These are phyloP conservation scores for Leptosomus discolor DNA, from an alignment of 2,113 vertebrate genomes.

Conservation along the genomic window DNA sequence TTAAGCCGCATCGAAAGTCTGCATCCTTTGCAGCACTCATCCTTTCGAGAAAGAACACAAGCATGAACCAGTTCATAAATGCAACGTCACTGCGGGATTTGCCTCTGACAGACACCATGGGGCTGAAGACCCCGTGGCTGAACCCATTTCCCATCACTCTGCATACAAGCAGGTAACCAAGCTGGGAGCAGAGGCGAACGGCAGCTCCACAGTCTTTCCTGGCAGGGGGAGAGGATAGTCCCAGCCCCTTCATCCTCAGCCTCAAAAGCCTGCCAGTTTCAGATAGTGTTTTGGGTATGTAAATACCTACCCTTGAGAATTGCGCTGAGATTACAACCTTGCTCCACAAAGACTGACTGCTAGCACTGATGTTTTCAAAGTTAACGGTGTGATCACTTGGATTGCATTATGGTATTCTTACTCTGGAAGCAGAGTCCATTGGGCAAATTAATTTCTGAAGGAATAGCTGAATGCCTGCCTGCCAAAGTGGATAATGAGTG, in stretches of 20 bases:
- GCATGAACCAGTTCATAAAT: neutral
- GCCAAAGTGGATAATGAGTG: neutral
- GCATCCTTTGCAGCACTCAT: neutral
- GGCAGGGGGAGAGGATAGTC: neutral
- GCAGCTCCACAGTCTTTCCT: neutral
- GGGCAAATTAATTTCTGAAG: slow-evolving; percentile 31
- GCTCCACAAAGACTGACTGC: neutral
- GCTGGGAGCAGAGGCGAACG: neutral
- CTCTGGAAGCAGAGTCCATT: neutral
- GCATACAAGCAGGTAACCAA: neutral
- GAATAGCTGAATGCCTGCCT: neutral
- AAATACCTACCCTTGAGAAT: neutral
- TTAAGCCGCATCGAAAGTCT: neutral
- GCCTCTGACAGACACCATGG: neutral
- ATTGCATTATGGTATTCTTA: neutral
- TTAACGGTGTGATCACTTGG: neutral
- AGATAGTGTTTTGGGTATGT: neutral
- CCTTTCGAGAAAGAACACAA: neutral
- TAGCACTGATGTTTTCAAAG: neutral
- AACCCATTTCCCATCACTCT: neutral
- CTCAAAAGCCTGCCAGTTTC: neutral
- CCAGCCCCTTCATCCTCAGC: neutral
- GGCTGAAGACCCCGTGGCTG: neutral
- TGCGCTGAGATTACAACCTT: neutral
- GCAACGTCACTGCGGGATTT: accelerated